Conservation (phyloP, 2,113 vertebrate species). For the Gambusia holbrooki region DNA sequence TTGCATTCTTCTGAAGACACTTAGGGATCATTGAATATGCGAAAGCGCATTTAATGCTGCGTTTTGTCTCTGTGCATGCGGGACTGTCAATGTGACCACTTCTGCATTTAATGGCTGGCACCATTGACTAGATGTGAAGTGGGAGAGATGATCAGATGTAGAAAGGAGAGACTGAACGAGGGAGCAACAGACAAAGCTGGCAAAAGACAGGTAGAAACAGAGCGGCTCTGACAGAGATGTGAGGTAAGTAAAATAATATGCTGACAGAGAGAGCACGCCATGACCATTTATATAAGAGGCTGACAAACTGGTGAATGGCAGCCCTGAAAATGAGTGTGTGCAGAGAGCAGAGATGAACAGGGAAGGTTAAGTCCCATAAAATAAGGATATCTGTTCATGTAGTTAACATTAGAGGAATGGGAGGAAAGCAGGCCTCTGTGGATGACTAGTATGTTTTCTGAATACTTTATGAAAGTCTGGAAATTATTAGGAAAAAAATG, state of each 20-base stretch:
- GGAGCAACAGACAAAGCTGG: constrained; percentile 54
- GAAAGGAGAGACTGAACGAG: constrained; percentile 57
- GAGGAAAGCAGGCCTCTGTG: constrained; percentile 20
- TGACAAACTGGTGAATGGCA: constrained; percentile 52
- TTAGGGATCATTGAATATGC: constrained; percentile 9
- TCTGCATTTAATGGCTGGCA: constrained; percentile 72
- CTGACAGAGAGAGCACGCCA: constrained; percentile 35
- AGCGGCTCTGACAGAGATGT: constrained; percentile 46
- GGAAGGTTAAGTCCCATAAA: constrained; percentile 51
- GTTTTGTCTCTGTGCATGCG: constrained; percentile 38
- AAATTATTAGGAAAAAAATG: background rate
- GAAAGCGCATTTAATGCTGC: constrained; percentile 8
- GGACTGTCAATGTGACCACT: constrained; percentile 55
- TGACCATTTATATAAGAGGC: constrained; percentile 50
- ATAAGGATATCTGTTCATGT: constrained; percentile 61
- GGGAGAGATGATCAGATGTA: constrained; percentile 77
- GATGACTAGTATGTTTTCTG: constrained; percentile 31
- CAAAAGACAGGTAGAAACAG: constrained; percentile 44
- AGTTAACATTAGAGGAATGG: constrained; percentile 39
- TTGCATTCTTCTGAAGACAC: constrained; percentile 42
- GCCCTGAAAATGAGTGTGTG: constrained; percentile 55
- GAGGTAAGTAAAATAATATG: constrained; percentile 56
- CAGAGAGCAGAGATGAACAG: constrained; percentile 34
- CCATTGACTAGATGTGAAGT: constrained; percentile 65
- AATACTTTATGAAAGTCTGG: constrained; percentile 10